These are phyloP conservation scores for Calycopis cecrops DNA, from an alignment of 1,140 invertebrate species.

Conservation along the genomic window DNA sequence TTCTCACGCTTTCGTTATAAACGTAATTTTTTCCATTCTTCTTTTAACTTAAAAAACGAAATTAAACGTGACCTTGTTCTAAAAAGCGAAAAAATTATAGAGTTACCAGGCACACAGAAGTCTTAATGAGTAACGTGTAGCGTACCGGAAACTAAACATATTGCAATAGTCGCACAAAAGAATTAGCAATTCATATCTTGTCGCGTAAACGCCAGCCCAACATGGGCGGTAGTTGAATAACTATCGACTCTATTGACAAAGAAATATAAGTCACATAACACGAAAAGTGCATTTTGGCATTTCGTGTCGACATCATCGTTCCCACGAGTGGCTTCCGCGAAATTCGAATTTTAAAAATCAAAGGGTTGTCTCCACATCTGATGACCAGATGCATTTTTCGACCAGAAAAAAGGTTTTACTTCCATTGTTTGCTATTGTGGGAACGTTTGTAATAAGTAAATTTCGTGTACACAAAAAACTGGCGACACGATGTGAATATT, in stretches of 20 bases:
- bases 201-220: constrained; percentile 12
- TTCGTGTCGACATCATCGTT: constrained; percentile 31
- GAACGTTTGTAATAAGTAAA: constrained; percentile 12
- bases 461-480: constrained; percentile 15
- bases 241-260: too few relatives aligned
- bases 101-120: too few relatives aligned
- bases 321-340: constrained; percentile 35
- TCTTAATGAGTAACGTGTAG: constrained; percentile 6
- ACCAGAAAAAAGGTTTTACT: not conserved
- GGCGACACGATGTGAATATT: constrained; percentile 6
- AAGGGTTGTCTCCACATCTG: constrained; percentile 37
- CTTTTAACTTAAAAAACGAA: not conserved
- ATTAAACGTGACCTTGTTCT: constrained; percentile 9
- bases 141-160: constrained; percentile 43
- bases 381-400: constrained; percentile 26
- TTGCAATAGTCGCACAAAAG: constrained; percentile 38
- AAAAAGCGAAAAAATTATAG: constrained; percentile 26
- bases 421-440: constrained; percentile 19
- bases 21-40: not conserved
- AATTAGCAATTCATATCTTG: constrained; percentile 43
- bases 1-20: constrained; percentile 27
- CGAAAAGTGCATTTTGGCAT: constrained; percentile 17
- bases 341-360: constrained; percentile 26
- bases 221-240: constrained; percentile 2
- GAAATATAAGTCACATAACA: too few relatives aligned